Evolutionary conservation across 2,113 vertebrate genomes (phyloP).

Genomic region (Toxotes chatareus): DNA sequence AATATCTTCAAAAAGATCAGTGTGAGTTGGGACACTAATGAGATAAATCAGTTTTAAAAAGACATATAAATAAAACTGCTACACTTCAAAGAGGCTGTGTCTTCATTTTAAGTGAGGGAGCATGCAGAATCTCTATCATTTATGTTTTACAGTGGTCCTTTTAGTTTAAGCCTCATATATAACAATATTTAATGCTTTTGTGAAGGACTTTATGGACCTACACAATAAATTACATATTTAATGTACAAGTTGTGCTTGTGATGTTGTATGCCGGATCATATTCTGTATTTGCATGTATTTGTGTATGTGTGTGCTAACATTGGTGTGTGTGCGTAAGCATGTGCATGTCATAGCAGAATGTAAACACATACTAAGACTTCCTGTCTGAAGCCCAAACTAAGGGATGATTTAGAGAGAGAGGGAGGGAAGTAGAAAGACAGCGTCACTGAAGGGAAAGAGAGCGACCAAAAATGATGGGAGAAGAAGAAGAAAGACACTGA

Average conservation of each 20-base stretch:
- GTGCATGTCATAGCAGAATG: constrained; percentile 50
- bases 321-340: too few species aligned
- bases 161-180: background rate
- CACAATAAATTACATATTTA: background rate
- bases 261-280: background rate
- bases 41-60: background rate
- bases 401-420: constrained; percentile 55
- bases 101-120: background rate
- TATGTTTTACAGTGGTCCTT: constrained; percentile 15
- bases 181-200: background rate
- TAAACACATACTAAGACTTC: constrained; percentile 78
- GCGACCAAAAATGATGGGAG: constrained; percentile 45
- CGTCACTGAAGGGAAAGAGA: constrained; percentile 22
- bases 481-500: constrained; percentile 29
- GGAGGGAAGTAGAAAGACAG: constrained; percentile 48
- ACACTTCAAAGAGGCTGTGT: too few species aligned
- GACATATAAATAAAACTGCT: background rate
- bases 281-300: background rate
- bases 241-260: background rate
- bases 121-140: constrained; percentile 1
- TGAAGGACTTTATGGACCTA: background rate
- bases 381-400: constrained; percentile 65
- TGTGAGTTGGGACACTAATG: background rate
- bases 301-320: constrained; percentile 6
- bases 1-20: background rate